These are phyloP conservation scores for Ypsolopha sequella DNA, from an alignment of 2,888 invertebrate genomes.

Conservation along the genomic window DNA sequence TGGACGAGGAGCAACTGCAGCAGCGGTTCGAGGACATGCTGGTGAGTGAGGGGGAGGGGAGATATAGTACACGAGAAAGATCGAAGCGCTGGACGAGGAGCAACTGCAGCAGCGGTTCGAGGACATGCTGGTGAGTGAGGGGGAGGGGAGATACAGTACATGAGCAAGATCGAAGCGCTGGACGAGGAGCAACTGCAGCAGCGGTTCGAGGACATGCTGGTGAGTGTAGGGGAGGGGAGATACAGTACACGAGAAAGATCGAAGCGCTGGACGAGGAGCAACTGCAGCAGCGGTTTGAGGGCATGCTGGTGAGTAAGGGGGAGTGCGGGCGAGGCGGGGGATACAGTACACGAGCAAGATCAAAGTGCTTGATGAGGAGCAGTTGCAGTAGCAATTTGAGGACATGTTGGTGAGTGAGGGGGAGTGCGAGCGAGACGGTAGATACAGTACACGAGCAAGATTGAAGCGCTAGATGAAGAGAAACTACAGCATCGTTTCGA, in stretches of 20 bases:
- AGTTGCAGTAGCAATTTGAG: slow-evolving; percentile 81
- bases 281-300: slow-evolving; percentile 81
- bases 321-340: slow-evolving; percentile 58
- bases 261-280: slow-evolving; percentile 77
- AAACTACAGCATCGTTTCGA: too few species aligned
- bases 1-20: slow-evolving; percentile 79
- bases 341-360: slow-evolving; percentile 72
- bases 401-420: slow-evolving; percentile 74
- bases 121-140: slow-evolving; percentile 80
- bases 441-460: not conserved
- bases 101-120: slow-evolving; percentile 82
- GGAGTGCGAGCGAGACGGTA: not conserved
- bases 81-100: slow-evolving; percentile 76
- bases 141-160: slow-evolving; percentile 71
- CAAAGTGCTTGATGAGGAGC: slow-evolving; percentile 75
- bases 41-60: slow-evolving; percentile 73
- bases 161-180: slow-evolving; percentile 73
- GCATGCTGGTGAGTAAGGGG: slow-evolving; percentile 77
- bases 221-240: slow-evolving; percentile 63
- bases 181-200: slow-evolving; percentile 78
- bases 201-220: slow-evolving; percentile 86
- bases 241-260: slow-evolving; percentile 71
- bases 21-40: slow-evolving; percentile 85
- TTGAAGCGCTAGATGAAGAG: not conserved
- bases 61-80: slow-evolving; percentile 70